phyloP scores from a whole-genome alignment of 2,888 invertebrate species.

The Acleris laterana region DNA sequence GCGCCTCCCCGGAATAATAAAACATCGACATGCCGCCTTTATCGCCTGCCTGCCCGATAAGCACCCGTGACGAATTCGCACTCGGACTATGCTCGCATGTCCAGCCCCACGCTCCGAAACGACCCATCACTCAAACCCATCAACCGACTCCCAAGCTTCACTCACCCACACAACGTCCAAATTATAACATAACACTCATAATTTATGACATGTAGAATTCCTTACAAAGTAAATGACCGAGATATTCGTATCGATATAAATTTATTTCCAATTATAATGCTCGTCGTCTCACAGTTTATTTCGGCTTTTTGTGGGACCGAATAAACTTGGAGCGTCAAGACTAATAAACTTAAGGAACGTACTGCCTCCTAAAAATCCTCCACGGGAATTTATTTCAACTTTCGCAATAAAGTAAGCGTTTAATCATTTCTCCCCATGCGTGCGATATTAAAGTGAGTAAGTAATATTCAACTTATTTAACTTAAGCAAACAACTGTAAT shows the following conservation, averaged over 20 bases:
- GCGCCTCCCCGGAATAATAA: constrained; percentile 73
- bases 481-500: too few species aligned
- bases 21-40: constrained; percentile 78
- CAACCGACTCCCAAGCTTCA: constrained; percentile 45
- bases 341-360: constrained; percentile 24
- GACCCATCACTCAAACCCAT: constrained; percentile 38
- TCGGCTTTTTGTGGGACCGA: constrained; percentile 45
- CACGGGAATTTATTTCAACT: constrained; percentile 7
- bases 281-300: constrained; percentile 60
- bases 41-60: constrained; percentile 80
- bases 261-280: constrained; percentile 76
- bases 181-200: constrained; percentile 29
- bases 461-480: too few species aligned
- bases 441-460: too few species aligned
- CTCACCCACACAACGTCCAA: constrained; percentile 4
- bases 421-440: constrained; percentile 2
- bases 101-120: constrained; percentile 44
- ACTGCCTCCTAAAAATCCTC: constrained; percentile 10
- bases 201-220: constrained; percentile 39
- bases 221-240: constrained; percentile 57
- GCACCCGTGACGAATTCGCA: constrained; percentile 83
- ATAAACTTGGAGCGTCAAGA: constrained; percentile 27
- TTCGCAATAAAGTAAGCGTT: constrained; percentile 10
- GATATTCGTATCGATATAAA: constrained; percentile 75
- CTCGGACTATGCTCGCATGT: constrained; percentile 59